These are phyloP conservation scores for Girardia tigrina DNA, from an alignment of 2,888 invertebrate genomes.

Conservation along the genomic window DNA sequence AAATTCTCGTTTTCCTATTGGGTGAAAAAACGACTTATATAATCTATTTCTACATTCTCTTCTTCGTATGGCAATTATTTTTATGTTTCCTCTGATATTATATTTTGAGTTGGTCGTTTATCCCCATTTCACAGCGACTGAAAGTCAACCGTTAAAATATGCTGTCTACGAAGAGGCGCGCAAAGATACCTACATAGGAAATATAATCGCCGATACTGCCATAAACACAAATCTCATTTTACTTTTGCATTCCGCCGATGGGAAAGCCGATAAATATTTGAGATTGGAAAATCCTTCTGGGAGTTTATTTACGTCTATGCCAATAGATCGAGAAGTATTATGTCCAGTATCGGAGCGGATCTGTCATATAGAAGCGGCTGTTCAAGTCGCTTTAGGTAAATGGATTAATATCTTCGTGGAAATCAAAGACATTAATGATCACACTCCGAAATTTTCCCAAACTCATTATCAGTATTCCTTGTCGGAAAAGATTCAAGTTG, in stretches of 20 bases:
- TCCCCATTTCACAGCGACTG: neutral
- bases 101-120: neutral
- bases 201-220: neutral
- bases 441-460: constrained; percentile 17
- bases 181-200: neutral
- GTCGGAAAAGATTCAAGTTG: neutral
- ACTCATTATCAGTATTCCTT: neutral
- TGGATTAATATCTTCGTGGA: constrained; percentile 3
- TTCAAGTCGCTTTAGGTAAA: neutral
- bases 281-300: constrained; percentile 12
- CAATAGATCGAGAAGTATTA: neutral
- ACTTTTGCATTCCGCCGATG: neutral
- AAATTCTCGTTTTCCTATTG: neutral
- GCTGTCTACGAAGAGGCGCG: constrained; percentile 10
- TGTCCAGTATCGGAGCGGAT: neutral
- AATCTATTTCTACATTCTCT: neutral
- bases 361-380: neutral
- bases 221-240: neutral
- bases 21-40: neutral
- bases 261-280: neutral
- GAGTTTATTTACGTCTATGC: neutral
- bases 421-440: constrained; percentile 25
- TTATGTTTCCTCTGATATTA: neutral
- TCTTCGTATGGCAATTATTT: constrained; percentile 15
- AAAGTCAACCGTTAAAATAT: constrained; percentile 13